phyloP scores from a whole-genome alignment of 37 sponge, comb jelly and placozoan species.

The Geodia barretti region DNA sequence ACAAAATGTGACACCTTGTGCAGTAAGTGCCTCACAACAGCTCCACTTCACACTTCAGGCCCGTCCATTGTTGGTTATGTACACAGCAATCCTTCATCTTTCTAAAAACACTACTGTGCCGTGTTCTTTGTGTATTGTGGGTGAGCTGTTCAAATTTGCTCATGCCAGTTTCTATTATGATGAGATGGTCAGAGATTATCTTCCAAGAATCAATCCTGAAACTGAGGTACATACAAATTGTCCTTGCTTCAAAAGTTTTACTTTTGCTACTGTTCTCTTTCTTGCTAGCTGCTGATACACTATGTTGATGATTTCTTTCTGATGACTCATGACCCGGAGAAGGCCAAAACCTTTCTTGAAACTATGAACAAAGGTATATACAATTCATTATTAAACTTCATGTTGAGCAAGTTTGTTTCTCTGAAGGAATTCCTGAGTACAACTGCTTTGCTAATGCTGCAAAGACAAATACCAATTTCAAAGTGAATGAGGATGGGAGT shows the following conservation, averaged over 20 bases:
- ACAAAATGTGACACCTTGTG: too few species aligned
- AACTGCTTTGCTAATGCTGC: slow-evolving; percentile 53
- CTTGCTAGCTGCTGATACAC: slow-evolving; percentile 51
- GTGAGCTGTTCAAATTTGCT: background rate
- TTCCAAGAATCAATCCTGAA: slow-evolving; percentile 35
- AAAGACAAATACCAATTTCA: slow-evolving; percentile 64
- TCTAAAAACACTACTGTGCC: background rate
- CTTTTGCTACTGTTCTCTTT: background rate
- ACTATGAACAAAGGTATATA: slow-evolving; percentile 29
- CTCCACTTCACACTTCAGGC: too few species aligned
- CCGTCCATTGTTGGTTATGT: too few species aligned
- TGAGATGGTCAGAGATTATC: slow-evolving; percentile 52
- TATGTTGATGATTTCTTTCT: slow-evolving; percentile 73
- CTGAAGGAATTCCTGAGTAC: slow-evolving; percentile 58
- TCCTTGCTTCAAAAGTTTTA: background rate
- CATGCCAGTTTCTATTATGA: slow-evolving; percentile 58
- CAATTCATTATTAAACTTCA: background rate
- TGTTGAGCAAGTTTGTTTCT: too few species aligned
- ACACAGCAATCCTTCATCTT: background rate
- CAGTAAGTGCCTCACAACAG: too few species aligned
- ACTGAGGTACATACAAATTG: slow-evolving; percentile 30
- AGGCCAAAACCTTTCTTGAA: slow-evolving; percentile 42
- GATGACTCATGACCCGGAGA: slow-evolving; percentile 15
- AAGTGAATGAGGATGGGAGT: slow-evolving; percentile 24
- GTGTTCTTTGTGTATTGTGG: too few species aligned